phyloP scores from a whole-genome alignment of 1,140 invertebrate species.

The Thaumatotibia leucotreta region DNA sequence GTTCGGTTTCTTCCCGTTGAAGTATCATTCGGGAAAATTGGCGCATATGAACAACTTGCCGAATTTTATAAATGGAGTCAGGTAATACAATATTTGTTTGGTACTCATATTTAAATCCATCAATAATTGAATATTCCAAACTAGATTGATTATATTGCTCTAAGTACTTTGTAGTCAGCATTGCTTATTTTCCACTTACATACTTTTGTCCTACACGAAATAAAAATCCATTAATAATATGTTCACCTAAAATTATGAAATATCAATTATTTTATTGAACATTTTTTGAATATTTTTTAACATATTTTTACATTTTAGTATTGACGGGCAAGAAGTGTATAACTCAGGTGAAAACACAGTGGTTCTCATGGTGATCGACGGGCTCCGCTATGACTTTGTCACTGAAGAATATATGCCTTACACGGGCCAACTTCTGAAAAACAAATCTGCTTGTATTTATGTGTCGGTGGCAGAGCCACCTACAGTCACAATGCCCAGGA shows the following conservation, averaged over 20 bases:
- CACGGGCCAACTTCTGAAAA: constrained; percentile 73
- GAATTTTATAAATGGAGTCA: constrained; percentile 72
- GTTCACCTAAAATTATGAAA: too few relatives aligned
- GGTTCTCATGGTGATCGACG: constrained; percentile 94
- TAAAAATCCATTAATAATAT: too few relatives aligned
- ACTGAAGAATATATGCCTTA: constrained; percentile 78
- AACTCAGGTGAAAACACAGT: constrained; percentile 77
- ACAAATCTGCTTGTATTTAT: constrained; percentile 81
- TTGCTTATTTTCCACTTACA: too few relatives aligned
- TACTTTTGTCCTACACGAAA: too few relatives aligned
- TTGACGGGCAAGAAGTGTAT: constrained; percentile 68
- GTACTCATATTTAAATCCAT: background rate
- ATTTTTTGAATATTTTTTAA: background rate
- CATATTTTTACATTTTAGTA: constrained; percentile 41
- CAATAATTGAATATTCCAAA: too few relatives aligned
- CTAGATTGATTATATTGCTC: too few relatives aligned
- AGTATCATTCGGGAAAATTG: constrained; percentile 69
- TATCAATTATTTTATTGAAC: too few relatives aligned
- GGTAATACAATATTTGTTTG: constrained; percentile 45
- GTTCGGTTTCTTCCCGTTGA: constrained; percentile 79
- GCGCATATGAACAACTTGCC: constrained; percentile 76
- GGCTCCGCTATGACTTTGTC: constrained; percentile 92
- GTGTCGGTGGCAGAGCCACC: constrained; percentile 86
- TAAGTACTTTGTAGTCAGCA: too few relatives aligned
- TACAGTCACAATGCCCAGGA: constrained; percentile 97